Percentiles rank a stretch among this genome's conserved stretches.
phyloP scores from a whole-genome alignment of 2,113 vertebrate genomes.

The Alouatta palliata region DNA sequence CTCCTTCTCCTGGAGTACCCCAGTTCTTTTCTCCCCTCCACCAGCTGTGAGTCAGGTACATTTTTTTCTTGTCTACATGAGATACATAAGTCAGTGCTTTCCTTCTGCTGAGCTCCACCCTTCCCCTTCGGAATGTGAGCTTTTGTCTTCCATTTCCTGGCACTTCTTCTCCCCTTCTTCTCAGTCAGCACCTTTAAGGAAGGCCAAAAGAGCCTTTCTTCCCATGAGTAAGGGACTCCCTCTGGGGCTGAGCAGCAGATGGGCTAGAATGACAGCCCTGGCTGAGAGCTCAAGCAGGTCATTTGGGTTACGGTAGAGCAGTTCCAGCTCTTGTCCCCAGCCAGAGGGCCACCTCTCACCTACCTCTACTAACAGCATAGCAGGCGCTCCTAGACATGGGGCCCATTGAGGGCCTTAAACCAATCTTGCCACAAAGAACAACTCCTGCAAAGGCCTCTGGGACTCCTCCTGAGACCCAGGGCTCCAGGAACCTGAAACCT shows the following conservation, averaged over 20 bases:
- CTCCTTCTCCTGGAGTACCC: not conserved
- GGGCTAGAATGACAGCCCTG: not conserved
- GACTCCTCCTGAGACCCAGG: not conserved
- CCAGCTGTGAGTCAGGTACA: conserved; percentile 1
- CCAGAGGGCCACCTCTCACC: not conserved
- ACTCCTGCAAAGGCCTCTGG: not conserved
- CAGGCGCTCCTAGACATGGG: not conserved
- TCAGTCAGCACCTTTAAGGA: not conserved
- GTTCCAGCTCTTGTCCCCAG: not conserved
- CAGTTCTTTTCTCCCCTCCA: not conserved
- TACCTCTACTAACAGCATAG: not conserved
- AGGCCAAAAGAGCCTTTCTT: not conserved
- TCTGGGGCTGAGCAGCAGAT: not conserved
- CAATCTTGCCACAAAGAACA: not conserved
- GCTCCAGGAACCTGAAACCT: not conserved
- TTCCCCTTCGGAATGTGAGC: conserved; percentile 34
- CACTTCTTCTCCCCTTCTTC: not conserved
- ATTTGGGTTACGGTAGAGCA: not conserved
- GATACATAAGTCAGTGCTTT: not conserved
- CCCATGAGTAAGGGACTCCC: not conserved
- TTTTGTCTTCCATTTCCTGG: conserved; percentile 40
- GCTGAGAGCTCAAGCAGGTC: not conserved
- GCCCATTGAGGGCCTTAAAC: not conserved
- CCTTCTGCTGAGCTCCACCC: not conserved
- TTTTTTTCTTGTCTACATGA: not conserved